These are phyloP conservation scores for Drosophila sulfurigaster DNA, from an alignment of 1,140 invertebrate species.

Conservation along the genomic window DNA sequence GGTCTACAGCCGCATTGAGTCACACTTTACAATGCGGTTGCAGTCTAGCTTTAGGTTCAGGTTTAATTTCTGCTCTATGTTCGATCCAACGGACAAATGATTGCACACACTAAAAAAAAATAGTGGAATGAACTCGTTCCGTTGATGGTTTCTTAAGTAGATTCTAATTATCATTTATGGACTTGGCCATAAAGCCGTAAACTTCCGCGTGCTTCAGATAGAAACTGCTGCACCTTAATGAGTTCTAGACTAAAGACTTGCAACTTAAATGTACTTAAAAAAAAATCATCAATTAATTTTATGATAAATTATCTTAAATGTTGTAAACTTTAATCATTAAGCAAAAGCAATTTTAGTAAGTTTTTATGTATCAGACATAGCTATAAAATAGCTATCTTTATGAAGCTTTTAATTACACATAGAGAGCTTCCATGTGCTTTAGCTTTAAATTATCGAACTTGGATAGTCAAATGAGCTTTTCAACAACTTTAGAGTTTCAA, in stretches of 20 bases:
- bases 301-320: neutral
- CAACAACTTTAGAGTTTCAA: too few relatives aligned
- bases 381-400: too few relatives aligned
- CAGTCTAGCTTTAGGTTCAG: conserved; percentile 1
- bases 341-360: too few relatives aligned
- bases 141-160: conserved; percentile 14
- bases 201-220: neutral
- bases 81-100: conserved; percentile 12
- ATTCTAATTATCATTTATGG: neutral
- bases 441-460: too few relatives aligned
- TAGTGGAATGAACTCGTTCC: conserved; percentile 6
- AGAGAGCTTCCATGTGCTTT: too few relatives aligned
- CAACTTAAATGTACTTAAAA: neutral
- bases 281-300: neutral
- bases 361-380: too few relatives aligned
- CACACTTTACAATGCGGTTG: conserved; percentile 42
- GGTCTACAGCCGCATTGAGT: conserved; percentile 64
- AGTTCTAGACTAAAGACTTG: neutral
- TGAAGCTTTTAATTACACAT: too few relatives aligned
- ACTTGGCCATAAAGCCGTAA: neutral
- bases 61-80: neutral
- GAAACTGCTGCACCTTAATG: neutral
- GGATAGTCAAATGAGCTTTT: too few relatives aligned
- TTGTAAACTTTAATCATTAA: neutral
- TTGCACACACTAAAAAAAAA: conserved; percentile 7